Base-by-base conservation (phyloP, 2,888 invertebrate species). In the Magallana nippona region DNA sequence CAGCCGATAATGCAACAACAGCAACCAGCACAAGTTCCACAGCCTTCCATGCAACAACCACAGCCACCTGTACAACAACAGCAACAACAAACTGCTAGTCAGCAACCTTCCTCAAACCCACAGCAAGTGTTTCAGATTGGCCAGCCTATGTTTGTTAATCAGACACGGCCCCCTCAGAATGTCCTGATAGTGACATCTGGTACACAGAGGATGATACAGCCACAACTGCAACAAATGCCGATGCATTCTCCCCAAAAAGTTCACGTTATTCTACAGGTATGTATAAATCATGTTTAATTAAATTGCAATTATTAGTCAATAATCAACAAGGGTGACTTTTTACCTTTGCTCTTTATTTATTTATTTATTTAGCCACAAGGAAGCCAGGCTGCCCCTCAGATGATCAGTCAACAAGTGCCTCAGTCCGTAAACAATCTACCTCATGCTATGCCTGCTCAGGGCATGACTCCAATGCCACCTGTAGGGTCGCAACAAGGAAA, bases 31-130 rank as follows among this genome's bases (percentile, higher is more conserved):
- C 85, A 83, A 78, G 87, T 87, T 62, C 62, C 79, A n/a, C 84
- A 81, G 55, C 81, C 80, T 32, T 79, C 79, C 27, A 84, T 86
- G 79, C 86, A 85, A 62, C 86, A 82, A 81, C 86, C 85, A 79
- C 88, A 87, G 81, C 84, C 86, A 78, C 79, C 86, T 32, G 78
- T 86, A 78, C 86, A 84, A 81, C 85, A 81, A 44, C 44, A 27
- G 63, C 82, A 82, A 62, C 83, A 83, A 58, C 62, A 44, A 44
- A 44, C 62, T 79, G 57, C 71, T 63, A 55, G 15, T 55, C 83
- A 83, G 17, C 85, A 83, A 57, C 81, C 83, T 11, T 71, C 71
- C 71, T 71, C 71, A 71, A 71, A 71, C 71, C 62, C 78, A 13
- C 88, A 86, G 58, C 87, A 87, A 62, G 71, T 86, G 55, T 71